Base-by-base conservation (phyloP, 1,140 invertebrate species). In the Notospermus geniculatus region DNA sequence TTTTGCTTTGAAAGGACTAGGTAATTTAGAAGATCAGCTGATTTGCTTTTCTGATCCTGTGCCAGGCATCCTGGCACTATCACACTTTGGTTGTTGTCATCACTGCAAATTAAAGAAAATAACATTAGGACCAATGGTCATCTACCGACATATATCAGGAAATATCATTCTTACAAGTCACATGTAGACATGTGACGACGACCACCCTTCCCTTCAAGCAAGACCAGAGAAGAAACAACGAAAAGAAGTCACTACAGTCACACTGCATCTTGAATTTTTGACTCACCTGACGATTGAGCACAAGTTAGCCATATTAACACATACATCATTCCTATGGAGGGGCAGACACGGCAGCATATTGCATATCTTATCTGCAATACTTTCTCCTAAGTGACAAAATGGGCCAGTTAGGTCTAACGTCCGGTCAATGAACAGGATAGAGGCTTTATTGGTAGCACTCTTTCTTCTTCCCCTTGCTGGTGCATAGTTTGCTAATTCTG, bases 381-480 rank as follows among this genome's bases (percentile, higher is more conserved):
- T 86, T 62, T 88, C 87, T n/a, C 82, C 83, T 46, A 84, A 83
- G 68, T 87, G 84, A 69, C 85, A 50, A 82, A 85, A 60, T 19
- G 84, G 83, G 57, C 82, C 82, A 65, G 84, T 85, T 19, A 89
- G 70, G 72, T 90, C 88, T 23, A 90, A 70, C 1, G 86, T 86
- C 41, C 88, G 81, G 62, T 90, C 88, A 25, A 90, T 72, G 43
- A 89, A 80, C 56, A 90, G 84, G 9, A 90, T 64, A 4, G 88
- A 87, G 27, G 85, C 81, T 64, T 84, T 85, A 54, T 81, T 82
- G 7, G 77, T 64, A 46, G 82, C 82, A 50, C 73, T 81, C 67
- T 78, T 78, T 60, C 72, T 71, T 45, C 76, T 65, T 9, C 57
- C 46, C 60, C 64, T 73, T 7, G 71, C 75, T 19, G 70, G 68